Base-by-base conservation (phyloP, 2,888 invertebrate species). In the Rotaria macrura region DNA sequence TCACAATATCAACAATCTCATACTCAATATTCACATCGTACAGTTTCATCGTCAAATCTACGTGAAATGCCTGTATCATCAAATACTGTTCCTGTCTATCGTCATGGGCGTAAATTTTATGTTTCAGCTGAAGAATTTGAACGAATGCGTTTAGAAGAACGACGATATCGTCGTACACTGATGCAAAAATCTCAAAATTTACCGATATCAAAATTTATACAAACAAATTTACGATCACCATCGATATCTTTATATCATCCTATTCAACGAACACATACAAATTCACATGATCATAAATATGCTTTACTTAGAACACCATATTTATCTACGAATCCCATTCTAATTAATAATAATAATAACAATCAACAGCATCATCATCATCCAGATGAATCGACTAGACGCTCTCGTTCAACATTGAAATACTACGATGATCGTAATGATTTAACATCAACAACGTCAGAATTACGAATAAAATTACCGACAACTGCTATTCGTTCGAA, bases 41-140 rank as follows among this genome's bases (percentile, higher is more conserved):
- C 65, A 20, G 5, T 65, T 65, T 65, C 65, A 65, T 34, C 65
- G 2, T 14, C 20, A 4, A 17, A 65, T 34, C 5, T 34, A 65
- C 29, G 34, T 34, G 65, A 65, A 14, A 34, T 6, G 1, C 17
- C n/a, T 34, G 20, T 65, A 20, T 34, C 65, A 34, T 34, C 20
- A 34, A 65, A 65, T 79, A 79, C 79, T 38, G 43, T 79, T n/a
- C 79, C 79, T 79, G 79, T 79, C 9, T 79, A 79, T 43, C 79
- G 79, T 79, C 40, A 79, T 43, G 79, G 79, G n/a, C 40, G 79
- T n/a, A 79, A 79, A 14, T 79, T 79, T 12, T 79, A 79, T n/a
- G 79, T 79, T 43, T 25, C 79, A 4, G n/a, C 20, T 12, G 79
- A 79, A 79, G 79, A 79, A 79, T 79, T 43, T 79, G 79, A 79